Base-by-base conservation (phyloP, 1,140 invertebrate species). In the Trichoplusia ni region DNA sequence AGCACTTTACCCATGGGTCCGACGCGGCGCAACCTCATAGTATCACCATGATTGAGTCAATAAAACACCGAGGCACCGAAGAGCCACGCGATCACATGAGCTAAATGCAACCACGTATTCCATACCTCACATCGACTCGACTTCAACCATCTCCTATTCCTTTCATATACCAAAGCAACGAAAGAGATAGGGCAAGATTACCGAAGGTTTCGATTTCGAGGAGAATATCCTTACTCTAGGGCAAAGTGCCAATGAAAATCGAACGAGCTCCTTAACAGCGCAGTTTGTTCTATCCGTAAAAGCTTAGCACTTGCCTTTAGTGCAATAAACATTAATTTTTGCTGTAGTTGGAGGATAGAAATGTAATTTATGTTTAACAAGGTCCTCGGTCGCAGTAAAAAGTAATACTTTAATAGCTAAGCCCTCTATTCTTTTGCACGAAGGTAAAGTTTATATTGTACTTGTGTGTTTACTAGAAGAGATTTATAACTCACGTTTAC, bases 241-340 rank as follows among this genome's bases (percentile, higher is more conserved):
- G 68, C 64, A 67, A 67, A 59, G 64, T 53, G 67, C 69, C 65
- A 67, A 71, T 77, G 71, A 77, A 77, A 75, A 68, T 69, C 67
- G 60, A 67, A 71, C 59, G 67, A 69, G 67, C 67, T 74, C 46
- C 71, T 71, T 75, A 82, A 77, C 65, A 70, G 54, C 59, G 63
- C 64, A 77, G 56, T 81, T 81, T 73, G 66, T 73, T 75, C 67
- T 71, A 67, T 79, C 69, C 31, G 46, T 54, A 61, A 58, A 56
- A 67, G 64, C 51, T 71, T 56, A 42, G 53, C 56, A 38, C 59
- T 61, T 63, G 49, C 38, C 62, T 69, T 54, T 59, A 65, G 35
- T 14, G 56, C 33, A 54, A 40, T 71, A 33, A 44, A 67, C 61
- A 65, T 58, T 73, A 73, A 67, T 73, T 67, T 69, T 54, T 63